Percentiles rank a stretch among this genome's conserved stretches.
Conservation (phyloP, 2,888 invertebrate species). For the Arctia plantaginis region DNA sequence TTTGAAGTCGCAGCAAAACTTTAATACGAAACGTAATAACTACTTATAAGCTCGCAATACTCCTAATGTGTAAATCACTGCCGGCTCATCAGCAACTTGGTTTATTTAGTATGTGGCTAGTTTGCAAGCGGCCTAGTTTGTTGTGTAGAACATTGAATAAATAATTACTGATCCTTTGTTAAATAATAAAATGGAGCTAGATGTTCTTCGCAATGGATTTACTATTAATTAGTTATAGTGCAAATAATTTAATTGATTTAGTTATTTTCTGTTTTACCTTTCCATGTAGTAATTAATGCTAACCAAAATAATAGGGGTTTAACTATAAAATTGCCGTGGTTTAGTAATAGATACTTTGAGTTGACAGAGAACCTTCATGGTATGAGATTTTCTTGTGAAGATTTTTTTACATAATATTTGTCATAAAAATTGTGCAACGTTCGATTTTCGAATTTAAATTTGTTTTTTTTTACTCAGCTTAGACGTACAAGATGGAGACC, state of each 20-base stretch:
- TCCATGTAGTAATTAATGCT: background rate
- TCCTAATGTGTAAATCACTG: slow-evolving; percentile 61
- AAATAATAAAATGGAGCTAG: slow-evolving; percentile 72
- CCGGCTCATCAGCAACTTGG: slow-evolving; percentile 74
- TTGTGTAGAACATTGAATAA: slow-evolving; percentile 76
- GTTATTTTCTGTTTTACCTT: background rate
- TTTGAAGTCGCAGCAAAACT: slow-evolving; percentile 28
- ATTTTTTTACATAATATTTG: too few species aligned
- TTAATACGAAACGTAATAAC: slow-evolving; percentile 47
- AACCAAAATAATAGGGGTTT: too few species aligned
- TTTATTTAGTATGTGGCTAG: slow-evolving; percentile 73
- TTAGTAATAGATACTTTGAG: too few species aligned
- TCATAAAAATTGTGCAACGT: too few species aligned
- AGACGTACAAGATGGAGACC: too few species aligned
- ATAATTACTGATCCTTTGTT: slow-evolving; percentile 75
- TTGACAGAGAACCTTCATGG: too few species aligned
- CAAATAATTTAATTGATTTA: slow-evolving; percentile 2
- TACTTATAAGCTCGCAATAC: slow-evolving; percentile 55
- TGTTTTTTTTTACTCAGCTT: too few species aligned
- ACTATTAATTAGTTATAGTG: slow-evolving; percentile 49
- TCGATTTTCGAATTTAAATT: too few species aligned
- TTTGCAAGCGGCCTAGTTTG: slow-evolving; percentile 71
- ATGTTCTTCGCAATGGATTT: slow-evolving; percentile 56
- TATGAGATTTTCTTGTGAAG: too few species aligned
- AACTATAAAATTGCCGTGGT: too few species aligned